Percentiles rank a stretch among this genome's conserved stretches.
Conservation (phyloP, 2,888 invertebrate genomes). For the Hetaerina titia region DNA sequence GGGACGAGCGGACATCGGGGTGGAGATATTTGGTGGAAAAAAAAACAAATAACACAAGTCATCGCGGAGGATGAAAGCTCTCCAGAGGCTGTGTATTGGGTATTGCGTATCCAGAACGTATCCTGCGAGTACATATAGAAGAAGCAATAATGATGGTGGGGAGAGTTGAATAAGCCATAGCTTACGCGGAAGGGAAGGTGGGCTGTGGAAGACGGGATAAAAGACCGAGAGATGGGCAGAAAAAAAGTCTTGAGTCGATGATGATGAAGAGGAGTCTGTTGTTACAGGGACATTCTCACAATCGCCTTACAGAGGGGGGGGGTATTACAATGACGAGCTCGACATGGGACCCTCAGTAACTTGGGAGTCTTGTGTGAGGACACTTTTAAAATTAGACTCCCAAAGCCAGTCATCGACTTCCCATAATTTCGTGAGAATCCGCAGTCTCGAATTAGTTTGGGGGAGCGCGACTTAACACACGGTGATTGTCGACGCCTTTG, state of each 20-base stretch:
- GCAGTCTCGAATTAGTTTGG: not conserved
- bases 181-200: not conserved
- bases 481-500: conserved; percentile 7
- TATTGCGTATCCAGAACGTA: not conserved
- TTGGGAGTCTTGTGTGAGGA: not conserved
- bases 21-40: not conserved
- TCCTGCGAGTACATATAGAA: not conserved
- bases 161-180: not conserved
- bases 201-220: not conserved
- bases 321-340: not conserved
- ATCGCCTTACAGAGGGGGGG: not conserved
- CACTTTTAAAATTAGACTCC: not conserved
- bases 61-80: not conserved
- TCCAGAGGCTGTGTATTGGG: not conserved
- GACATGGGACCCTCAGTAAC: not conserved
- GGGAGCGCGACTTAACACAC: not conserved
- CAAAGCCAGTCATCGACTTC: not conserved
- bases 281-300: not conserved
- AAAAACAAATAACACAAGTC: conserved; percentile 3
- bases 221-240: not conserved
- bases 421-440: not conserved
- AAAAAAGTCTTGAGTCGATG: not conserved
- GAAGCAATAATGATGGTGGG: not conserved
- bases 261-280: conserved; percentile 9
- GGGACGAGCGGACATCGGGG: not conserved